Evolutionary conservation across 2,113 vertebrate genomes (phyloP).

Genomic region (Shinisaurus crocodilurus): DNA sequence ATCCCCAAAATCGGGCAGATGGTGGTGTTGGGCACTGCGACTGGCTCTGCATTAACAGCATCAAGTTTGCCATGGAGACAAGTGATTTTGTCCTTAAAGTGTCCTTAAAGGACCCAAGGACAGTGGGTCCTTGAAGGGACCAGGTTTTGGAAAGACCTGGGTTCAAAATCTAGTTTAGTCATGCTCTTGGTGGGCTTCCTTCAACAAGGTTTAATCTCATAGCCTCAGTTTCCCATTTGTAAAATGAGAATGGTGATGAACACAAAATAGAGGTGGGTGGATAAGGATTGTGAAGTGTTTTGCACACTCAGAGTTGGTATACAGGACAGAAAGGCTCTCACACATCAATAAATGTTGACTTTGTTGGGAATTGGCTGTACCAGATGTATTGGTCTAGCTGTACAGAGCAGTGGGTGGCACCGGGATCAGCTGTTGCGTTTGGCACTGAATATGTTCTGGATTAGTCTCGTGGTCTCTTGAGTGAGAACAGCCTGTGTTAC

Average conservation of each 20-base stretch:
- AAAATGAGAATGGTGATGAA: not conserved
- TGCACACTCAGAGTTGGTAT: not conserved
- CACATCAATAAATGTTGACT: conserved; percentile 26
- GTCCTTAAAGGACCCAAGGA: too few relatives aligned
- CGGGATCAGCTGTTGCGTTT: not conserved
- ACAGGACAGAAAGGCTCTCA: not conserved
- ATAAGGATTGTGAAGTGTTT: conserved; percentile 11
- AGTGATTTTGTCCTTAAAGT: too few relatives aligned
- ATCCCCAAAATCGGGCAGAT: too few relatives aligned
- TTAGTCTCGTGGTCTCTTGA: not conserved
- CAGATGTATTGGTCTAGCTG: conserved; percentile 20
- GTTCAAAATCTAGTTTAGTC: not conserved
- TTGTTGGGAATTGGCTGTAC: conserved; percentile 27
- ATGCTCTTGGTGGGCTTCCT: not conserved
- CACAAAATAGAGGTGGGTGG: too few relatives aligned
- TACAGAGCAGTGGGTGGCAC: not conserved
- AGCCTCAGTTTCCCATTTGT: not conserved
- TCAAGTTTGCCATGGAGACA: too few relatives aligned
- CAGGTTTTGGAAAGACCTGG: not conserved
- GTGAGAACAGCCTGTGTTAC: conserved; percentile 31
- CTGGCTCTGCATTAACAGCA: too few relatives aligned
- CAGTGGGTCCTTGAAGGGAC: too few relatives aligned
- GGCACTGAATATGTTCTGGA: not conserved
- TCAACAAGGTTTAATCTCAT: not conserved
- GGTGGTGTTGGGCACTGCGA: too few relatives aligned